Evolutionary conservation across 92 coral and sea anemone genomes (phyloP).

Genomic region (Anthopleura xanthogrammica): DNA sequence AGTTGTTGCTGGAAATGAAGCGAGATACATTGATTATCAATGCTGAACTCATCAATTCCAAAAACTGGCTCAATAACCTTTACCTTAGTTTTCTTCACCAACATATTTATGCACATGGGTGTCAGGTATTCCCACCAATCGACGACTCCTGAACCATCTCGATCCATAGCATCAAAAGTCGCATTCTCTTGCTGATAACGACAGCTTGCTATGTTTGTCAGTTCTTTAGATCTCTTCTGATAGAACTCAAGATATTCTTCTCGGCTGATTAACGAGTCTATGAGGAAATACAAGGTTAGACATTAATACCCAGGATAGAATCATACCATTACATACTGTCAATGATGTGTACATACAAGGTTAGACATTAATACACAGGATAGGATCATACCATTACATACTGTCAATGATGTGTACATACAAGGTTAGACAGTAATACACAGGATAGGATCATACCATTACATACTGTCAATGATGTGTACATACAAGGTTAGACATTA

Average conservation of each 20-base stretch:
- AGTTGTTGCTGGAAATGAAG: conserved; percentile 30
- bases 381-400: too few species aligned
- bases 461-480: too few species aligned
- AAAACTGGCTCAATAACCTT: too few species aligned
- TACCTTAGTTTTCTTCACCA: conserved; percentile 36
- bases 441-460: too few species aligned
- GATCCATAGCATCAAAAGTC: conserved; percentile 46
- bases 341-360: too few species aligned
- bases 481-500: neutral
- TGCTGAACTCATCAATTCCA: too few species aligned
- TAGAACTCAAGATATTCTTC: conserved; percentile 46
- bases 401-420: too few species aligned
- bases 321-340: too few species aligned
- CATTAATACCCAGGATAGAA: neutral
- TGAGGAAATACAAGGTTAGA: neutral
- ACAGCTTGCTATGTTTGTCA: conserved; percentile 44
- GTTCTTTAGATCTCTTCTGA: conserved; percentile 20
- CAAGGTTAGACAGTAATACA: neutral
- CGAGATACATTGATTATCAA: neutral
- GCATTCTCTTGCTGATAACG: conserved; percentile 34
- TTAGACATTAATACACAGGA: neutral
- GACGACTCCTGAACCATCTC: conserved; percentile 23
- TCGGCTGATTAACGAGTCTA: conserved; percentile 50
- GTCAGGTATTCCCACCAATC: conserved; percentile 66
- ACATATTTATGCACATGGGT: conserved; percentile 42